Evolutionary conservation across 2,888 invertebrate species (phyloP).

Genomic region (Adela reaumurella): DNA sequence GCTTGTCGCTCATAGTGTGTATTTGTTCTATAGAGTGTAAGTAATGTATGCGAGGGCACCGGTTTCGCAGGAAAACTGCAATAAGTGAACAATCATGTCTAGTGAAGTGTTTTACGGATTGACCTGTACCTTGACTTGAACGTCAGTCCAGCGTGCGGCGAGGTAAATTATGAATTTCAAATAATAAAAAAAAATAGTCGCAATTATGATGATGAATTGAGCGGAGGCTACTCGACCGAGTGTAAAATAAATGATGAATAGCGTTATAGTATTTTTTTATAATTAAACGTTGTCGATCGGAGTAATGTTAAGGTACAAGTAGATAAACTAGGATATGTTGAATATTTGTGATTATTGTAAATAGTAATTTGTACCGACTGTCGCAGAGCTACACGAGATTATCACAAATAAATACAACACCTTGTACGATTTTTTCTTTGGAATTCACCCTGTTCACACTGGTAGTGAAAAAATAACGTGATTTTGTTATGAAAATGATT

Average conservation of each 20-base stretch:
- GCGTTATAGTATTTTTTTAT: background rate
- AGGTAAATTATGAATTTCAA: background rate
- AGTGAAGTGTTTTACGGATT: too few relatives aligned
- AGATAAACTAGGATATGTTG: background rate
- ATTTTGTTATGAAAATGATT: too few relatives aligned
- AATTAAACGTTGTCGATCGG: background rate
- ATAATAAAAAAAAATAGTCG: background rate
- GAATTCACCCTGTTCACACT: too few relatives aligned
- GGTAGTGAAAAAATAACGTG: too few relatives aligned
- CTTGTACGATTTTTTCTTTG: too few relatives aligned
- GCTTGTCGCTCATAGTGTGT: background rate
- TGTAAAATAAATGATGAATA: background rate
- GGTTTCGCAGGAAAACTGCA: background rate
- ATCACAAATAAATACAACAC: constrained; percentile 38
- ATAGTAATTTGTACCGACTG: constrained; percentile 48
- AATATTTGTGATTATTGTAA: constrained; percentile 26
- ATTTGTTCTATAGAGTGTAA: background rate
- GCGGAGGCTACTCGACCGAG: background rate
- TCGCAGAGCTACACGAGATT: constrained; percentile 47
- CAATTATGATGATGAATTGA: background rate
- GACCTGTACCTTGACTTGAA: too few relatives aligned
- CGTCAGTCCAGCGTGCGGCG: background rate
- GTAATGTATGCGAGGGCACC: background rate
- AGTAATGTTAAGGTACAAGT: background rate
- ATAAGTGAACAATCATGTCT: background rate